Evolutionary conservation across 2,797 vertebrate genomes (phyloP).

Genomic region (Capromys pilorides): DNA sequence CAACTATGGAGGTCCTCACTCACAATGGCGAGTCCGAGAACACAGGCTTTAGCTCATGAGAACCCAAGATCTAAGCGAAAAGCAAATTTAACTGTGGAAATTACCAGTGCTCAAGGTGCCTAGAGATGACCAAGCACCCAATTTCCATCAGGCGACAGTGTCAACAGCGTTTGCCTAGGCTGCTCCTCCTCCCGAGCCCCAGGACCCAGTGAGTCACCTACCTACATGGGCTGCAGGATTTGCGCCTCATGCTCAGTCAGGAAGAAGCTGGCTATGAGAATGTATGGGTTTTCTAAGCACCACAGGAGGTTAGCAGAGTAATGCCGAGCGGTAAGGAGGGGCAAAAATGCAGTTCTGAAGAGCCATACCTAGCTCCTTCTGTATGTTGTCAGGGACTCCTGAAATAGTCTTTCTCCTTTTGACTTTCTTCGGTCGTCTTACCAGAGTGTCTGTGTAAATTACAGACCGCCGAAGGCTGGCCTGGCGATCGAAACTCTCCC

Average conservation of each 20-base stretch:
- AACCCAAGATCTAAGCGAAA: conserved; percentile 40
- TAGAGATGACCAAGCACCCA: neutral
- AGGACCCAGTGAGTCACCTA: conserved; percentile 57
- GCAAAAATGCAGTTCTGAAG: conserved; percentile 88
- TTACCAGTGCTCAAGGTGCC: neutral
- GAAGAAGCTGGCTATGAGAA: conserved; percentile 83
- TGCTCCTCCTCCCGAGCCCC: conserved; percentile 39
- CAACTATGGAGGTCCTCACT: neutral
- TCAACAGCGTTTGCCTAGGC: conserved; percentile 38
- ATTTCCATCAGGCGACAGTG: conserved; percentile 39
- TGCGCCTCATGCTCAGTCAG: neutral
- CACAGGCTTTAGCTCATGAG: conserved; percentile 49
- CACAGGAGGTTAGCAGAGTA: conserved; percentile 80
- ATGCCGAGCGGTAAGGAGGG: conserved; percentile 81
- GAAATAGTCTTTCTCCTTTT: conserved; percentile 99
- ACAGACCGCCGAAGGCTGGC: conserved; percentile 98
- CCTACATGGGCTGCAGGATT: conserved; percentile 32
- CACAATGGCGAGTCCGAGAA: neutral
- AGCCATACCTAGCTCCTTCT: conserved; percentile 99
- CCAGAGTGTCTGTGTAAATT: conserved; percentile 98
- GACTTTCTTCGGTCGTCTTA: conserved; percentile 99
- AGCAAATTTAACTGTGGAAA: neutral
- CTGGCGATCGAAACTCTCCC: conserved; percentile 99
- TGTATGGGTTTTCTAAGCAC: conserved; percentile 83
- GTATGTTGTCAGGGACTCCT: conserved; percentile 98